phyloP scores from a whole-genome alignment of 2,113 vertebrate species.

The Mobula hypostoma region DNA sequence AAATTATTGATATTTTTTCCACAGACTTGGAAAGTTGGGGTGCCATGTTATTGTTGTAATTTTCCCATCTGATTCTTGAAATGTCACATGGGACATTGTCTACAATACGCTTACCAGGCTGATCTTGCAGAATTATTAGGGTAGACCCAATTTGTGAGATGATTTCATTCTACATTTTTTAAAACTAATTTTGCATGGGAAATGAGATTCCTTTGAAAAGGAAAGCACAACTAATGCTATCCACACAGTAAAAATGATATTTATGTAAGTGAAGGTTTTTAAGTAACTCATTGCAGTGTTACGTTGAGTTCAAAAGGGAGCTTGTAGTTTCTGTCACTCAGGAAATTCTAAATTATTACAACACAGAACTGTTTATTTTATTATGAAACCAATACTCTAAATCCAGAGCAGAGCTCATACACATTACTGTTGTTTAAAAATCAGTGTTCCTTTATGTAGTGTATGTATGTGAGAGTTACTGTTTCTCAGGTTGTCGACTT shows the following conservation, averaged over 20 bases:
- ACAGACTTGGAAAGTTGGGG: too few species aligned
- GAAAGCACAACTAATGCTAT: constrained; percentile 14
- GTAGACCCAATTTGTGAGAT: background rate
- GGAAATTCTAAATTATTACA: constrained; percentile 33
- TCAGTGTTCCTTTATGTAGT: constrained; percentile 55
- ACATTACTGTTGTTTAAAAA: constrained; percentile 62
- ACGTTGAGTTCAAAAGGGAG: constrained; percentile 7
- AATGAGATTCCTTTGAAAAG: background rate
- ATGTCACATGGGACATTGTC: too few species aligned
- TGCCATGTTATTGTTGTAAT: too few species aligned
- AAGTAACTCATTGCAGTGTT: background rate
- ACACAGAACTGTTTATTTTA: constrained; percentile 33
- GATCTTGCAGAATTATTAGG: background rate
- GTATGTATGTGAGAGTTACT: constrained; percentile 60
- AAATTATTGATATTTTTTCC: too few species aligned
- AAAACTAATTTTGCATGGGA: background rate
- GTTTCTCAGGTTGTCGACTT: constrained; percentile 57
- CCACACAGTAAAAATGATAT: background rate
- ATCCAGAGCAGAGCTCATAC: constrained; percentile 25
- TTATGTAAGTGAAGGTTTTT: background rate
- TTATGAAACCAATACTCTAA: constrained; percentile 24
- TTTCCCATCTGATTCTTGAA: too few species aligned
- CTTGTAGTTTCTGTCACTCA: background rate
- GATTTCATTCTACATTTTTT: background rate
- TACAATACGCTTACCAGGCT: background rate